These are phyloP conservation scores for Sycobia sp. DNA, from an alignment of 1,140 invertebrate genomes.

Conservation along the genomic window DNA sequence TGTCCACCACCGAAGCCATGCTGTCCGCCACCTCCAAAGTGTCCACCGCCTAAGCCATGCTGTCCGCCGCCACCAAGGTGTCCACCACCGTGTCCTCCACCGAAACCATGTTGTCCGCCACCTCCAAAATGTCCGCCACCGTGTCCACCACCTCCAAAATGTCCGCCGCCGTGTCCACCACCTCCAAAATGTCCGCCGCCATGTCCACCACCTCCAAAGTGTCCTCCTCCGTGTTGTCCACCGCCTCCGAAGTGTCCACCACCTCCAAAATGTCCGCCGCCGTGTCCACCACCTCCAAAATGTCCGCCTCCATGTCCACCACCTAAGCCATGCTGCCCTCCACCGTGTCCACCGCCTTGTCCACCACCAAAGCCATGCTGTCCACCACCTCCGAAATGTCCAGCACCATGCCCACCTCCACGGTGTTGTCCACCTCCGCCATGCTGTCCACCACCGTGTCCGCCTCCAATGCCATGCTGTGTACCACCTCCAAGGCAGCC, in stretches of 20 bases:
- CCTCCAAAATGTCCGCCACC: too few relatives aligned
- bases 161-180: constrained; percentile 28
- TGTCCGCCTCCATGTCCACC: constrained; percentile 11
- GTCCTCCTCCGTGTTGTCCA: too few relatives aligned
- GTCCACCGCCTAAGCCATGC: too few relatives aligned
- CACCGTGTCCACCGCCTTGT: too few relatives aligned
- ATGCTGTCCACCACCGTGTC: too few relatives aligned
- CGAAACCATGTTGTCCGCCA: constrained; percentile 27
- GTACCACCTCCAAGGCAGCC: not conserved
- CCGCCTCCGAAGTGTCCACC: too few relatives aligned
- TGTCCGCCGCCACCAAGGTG: constrained; percentile 10
- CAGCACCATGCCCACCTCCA: too few relatives aligned
- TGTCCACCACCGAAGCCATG: constrained; percentile 22
- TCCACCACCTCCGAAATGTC: constrained; percentile 1
- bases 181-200: constrained; percentile 22
- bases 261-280: constrained; percentile 13
- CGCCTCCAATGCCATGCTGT: not conserved
- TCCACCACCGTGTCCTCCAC: constrained; percentile 13
- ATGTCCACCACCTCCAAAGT: not conserved
- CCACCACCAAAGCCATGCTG: not conserved
- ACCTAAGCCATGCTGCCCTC: not conserved
- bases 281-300: constrained; percentile 28
- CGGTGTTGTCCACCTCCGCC: not conserved
- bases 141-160: constrained; percentile 29
- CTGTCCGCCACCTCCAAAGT: constrained; percentile 28